A percentile compares a stretch with the other conserved stretches of the same genome.
phyloP scores from a whole-genome alignment of 2,888 invertebrate species.

The Aphrophora alni region DNA sequence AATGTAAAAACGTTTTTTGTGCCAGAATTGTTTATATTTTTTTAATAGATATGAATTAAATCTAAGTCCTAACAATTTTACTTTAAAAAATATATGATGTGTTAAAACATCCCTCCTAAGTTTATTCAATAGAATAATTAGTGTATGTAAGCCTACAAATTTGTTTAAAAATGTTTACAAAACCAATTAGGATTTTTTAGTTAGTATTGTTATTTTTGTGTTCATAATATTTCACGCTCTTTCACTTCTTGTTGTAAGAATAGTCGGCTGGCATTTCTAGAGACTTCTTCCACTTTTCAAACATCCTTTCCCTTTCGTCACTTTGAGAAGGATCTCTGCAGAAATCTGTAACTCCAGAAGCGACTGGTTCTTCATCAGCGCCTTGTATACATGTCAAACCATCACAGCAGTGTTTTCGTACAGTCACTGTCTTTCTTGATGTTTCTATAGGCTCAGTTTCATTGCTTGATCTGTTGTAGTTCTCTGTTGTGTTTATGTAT shows the following conservation, averaged over 20 bases:
- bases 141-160: no score
- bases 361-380: constrained; percentile 21
- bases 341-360: constrained; percentile 16
- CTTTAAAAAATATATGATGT: no score
- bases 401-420: constrained; percentile 15
- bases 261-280: constrained; percentile 28
- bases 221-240: no score
- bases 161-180: no score
- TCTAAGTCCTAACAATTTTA: no score
- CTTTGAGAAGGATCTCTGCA: constrained; percentile 18
- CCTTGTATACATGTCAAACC: constrained; percentile 25
- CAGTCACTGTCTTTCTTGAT: not conserved
- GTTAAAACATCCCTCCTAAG: no score
- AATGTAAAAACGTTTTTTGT: no score
- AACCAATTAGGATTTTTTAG: no score
- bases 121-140: no score
- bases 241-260: constrained; percentile 3
- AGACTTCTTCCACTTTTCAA: constrained; percentile 29
- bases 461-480: not conserved
- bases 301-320: constrained; percentile 25
- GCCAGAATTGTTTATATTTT: no score
- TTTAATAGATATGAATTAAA: no score
- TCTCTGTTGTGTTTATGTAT: not conserved
- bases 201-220: no score
- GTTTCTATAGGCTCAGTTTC: not conserved